Evolutionary conservation across 2,888 invertebrate species (phyloP).

Genomic region (Lucinisca nassula): DNA sequence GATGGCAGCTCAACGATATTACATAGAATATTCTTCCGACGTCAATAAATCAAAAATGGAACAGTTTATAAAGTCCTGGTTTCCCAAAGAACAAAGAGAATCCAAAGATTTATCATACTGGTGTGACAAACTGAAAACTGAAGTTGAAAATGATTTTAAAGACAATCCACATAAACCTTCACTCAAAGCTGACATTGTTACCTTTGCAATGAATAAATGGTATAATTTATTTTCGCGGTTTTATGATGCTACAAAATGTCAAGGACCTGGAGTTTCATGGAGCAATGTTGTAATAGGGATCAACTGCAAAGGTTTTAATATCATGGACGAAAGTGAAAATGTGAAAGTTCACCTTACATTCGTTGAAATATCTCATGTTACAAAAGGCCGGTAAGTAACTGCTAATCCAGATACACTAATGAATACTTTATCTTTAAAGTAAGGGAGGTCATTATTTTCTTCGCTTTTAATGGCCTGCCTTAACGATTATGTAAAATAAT

Average conservation of each 20-base stretch:
- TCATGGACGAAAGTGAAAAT: conserved; percentile 80
- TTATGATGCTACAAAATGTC: conserved; percentile 79
- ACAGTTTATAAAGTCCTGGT: conserved; percentile 76
- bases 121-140: conserved; percentile 69
- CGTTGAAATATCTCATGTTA: conserved; percentile 75
- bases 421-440: no score
- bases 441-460: no score
- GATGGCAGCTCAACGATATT: conserved; percentile 81
- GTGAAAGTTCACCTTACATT: conserved; percentile 76
- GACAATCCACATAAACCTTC: conserved; percentile 63
- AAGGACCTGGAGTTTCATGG: conserved; percentile 67
- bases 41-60: conserved; percentile 74
- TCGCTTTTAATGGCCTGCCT: no score
- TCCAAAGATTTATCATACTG: conserved; percentile 64
- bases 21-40: conserved; percentile 73
- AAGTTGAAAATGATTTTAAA: conserved; percentile 73
- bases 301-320: conserved; percentile 78
- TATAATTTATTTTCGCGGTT: conserved; percentile 80
- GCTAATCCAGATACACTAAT: no score
- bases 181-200: conserved; percentile 78
- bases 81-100: conserved; percentile 72
- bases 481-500: no score
- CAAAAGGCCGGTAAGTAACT: conserved; percentile 72
- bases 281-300: conserved; percentile 77
- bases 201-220: conserved; percentile 81